Base-by-base conservation (phyloP, 1,140 invertebrate genomes). In the Drosophila pandora region DNA sequence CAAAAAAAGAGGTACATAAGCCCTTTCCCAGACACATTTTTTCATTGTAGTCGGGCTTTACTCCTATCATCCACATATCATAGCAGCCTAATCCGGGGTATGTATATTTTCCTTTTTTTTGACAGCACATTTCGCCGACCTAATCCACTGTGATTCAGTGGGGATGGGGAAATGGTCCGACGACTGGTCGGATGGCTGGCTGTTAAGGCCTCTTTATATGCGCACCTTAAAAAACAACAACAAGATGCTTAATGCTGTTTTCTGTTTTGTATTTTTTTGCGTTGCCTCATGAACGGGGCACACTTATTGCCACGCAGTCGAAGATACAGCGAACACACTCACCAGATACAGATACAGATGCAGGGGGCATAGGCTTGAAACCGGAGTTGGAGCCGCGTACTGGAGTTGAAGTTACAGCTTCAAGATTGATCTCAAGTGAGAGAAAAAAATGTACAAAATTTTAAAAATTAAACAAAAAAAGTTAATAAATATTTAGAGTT, bases 191-290 rank as follows among this genome's bases (percentile, higher is more conserved):
- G 70, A 61, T 73, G 69, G 59, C 68, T 62, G 82, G 59, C 68
- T 62, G 82, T 79, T 79, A 78, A 87, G 81, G 82, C 78, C 81
- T 85, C 81, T 81, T 85, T 87, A 67, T 85, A 74, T 78, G 82
- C 78, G 78, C 82, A 87, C 82, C 82, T 85, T 76, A 65, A 87
- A 81, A 81, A 75, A 82, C 57, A 70, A 73, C 81, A 85, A 85
- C 67, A 77, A 85, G 81, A 85, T 85, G 79, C 82, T 82, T 87
- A 82, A 85, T 71, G 70, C 65, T 70, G 43, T 71, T 72, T 72
- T 60, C 48, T 47, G 68, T 39, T 62, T 70, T 60, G 48, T 50
- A 52, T 52, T 43, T 70, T 79, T 85, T 77, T 82, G 78, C 78
- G 61, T 71, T 78, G 68, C 74, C 34, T 50, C 56, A 23, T 68